A percentile compares a stretch with the other conserved stretches of the same genome.
These are phyloP conservation scores for Harpegnathos saltator DNA, from an alignment of 1,140 invertebrate genomes.

Conservation along the genomic window DNA sequence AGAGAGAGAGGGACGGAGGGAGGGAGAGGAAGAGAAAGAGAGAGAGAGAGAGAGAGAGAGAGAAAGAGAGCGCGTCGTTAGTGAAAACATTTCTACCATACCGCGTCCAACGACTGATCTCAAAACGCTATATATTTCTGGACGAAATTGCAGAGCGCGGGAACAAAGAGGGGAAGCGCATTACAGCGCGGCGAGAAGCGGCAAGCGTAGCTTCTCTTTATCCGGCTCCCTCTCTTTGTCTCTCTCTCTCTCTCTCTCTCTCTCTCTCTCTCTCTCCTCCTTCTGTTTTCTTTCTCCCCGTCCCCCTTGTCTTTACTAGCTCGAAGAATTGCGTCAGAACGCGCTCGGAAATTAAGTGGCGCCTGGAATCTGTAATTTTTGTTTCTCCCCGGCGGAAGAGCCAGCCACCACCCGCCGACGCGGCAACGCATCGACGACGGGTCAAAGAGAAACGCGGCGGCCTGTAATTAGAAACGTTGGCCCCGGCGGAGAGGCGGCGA, in stretches of 20 bases:
- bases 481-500: conserved; percentile 57
- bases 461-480: conserved; percentile 79
- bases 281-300: not conserved
- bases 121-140: conserved; percentile 40
- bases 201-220: conserved; percentile 14
- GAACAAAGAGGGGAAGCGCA: conserved; percentile 24
- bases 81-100: conserved; percentile 31
- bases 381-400: conserved; percentile 56
- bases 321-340: conserved; percentile 30
- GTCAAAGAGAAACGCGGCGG: conserved; percentile 64
- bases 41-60: not conserved
- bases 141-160: conserved; percentile 45
- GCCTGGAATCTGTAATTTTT: conserved; percentile 71
- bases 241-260: not conserved
- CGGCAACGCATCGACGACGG: conserved; percentile 37
- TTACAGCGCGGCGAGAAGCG: conserved; percentile 20
- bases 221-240: not conserved
- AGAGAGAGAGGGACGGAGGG: not conserved
- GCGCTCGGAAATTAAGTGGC: conserved; percentile 62
- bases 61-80: conserved; percentile 9
- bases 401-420: conserved; percentile 9
- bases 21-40: not conserved
- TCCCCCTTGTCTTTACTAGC: conserved; percentile 2
- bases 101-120: conserved; percentile 35
- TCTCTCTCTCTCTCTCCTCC: not conserved